Evolutionary conservation across 1,140 invertebrate species (phyloP).

Genomic region (Micrasema minimum): DNA sequence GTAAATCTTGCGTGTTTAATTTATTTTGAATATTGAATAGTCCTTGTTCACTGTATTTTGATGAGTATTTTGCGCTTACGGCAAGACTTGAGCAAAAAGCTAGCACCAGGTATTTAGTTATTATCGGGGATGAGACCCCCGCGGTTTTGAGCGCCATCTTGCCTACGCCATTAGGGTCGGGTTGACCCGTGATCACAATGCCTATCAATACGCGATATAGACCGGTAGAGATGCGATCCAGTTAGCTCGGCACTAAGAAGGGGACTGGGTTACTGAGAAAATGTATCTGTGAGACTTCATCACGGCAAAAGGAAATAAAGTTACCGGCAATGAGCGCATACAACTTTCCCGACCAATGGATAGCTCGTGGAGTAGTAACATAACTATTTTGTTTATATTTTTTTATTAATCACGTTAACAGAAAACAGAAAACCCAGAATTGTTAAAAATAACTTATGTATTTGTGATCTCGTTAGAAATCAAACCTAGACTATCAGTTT

Average conservation of each 20-base stretch:
- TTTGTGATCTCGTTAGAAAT: too few species aligned
- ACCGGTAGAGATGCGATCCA: slow-evolving; percentile 4
- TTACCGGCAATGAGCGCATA: background rate
- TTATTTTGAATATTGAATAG: slow-evolving; percentile 5
- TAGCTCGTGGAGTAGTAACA: slow-evolving; percentile 2
- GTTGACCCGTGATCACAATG: background rate
- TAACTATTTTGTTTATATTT: background rate
- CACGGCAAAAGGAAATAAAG: slow-evolving; percentile 16
- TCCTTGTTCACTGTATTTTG: slow-evolving; percentile 44
- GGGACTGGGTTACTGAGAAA: slow-evolving; percentile 24
- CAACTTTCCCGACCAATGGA: background rate
- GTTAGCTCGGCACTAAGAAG: background rate
- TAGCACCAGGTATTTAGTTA: background rate
- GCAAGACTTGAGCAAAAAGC: slow-evolving; percentile 9
- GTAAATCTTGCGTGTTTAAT: background rate
- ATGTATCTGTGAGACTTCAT: background rate
- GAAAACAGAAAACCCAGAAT: background rate
- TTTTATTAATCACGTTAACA: background rate
- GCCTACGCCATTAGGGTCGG: background rate
- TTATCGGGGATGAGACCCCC: slow-evolving; percentile 13
- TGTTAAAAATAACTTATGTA: too few species aligned
- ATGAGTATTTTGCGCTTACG: slow-evolving; percentile 42
- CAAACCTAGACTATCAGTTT: too few species aligned
- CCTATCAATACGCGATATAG: background rate
- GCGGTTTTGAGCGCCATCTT: slow-evolving; percentile 1